Evolutionary conservation across 2,113 vertebrate genomes (phyloP), one percentile per base, ranked within the genome.

Genomic region (Emydocephalus ijimae): DNA sequence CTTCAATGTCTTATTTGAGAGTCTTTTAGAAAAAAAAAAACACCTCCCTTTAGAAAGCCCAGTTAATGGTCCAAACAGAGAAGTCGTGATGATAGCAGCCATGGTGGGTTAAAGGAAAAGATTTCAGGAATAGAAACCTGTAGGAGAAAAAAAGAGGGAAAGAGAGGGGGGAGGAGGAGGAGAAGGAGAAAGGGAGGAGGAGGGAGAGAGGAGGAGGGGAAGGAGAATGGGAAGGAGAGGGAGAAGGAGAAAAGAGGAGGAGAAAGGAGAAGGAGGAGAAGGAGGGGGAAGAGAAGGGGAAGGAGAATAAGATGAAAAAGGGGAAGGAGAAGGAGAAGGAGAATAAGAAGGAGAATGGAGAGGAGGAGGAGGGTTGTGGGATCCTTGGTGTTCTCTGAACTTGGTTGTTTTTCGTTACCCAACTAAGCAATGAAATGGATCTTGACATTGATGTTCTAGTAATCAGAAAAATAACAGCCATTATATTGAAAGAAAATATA

Each of bases 1-100:
- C 85, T 24, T 45, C 10, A 88, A 57, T 50, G 91, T 21, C 10
- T 94, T 91, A 34, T 55, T 86, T 64, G 52, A 0, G 0, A 93
- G 43, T 50, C 54, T 90, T 39, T 39, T 59, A 56, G n/a, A 0
- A 48, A 48, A 48, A 48, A 48, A 48, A 48, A 48, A 93, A 90
- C 21, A 18, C 56, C 64, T 29, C n/a, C 10, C 92, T 90, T 61
- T 43, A 52, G 34, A 88, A 94, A 26, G 57, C 87, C 55, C 91
- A 89, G 90, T 93, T 93, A 95, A 94, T 90, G 90, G 59, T 5
- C 94, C 94, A 85, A 50, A 57, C 92, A 89, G 43, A 4, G 2
- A 81, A 91, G 0, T 9, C 55, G 18, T 29, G 88, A 14, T 57
- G 93, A 1, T 52, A 24, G 5, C 20, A 85, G 55, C 29, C 0